Evolutionary conservation across 2,797 vertebrate species (phyloP).

Genomic region (Acipenser oxyrinchus): DNA sequence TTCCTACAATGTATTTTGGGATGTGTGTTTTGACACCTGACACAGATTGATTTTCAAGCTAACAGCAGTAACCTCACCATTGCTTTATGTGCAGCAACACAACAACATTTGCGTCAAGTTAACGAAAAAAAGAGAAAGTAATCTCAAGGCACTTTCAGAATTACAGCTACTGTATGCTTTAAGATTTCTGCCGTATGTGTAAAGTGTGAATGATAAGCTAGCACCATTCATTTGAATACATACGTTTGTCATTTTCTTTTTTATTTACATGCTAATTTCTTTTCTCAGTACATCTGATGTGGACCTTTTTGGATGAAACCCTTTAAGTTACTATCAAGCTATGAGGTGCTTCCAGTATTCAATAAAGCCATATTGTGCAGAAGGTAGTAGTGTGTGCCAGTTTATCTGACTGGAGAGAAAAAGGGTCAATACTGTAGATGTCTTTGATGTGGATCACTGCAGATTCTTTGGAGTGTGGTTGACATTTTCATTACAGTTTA

Average conservation of each 20-base stretch:
- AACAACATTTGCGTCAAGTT: background rate
- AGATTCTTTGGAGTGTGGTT: constrained; percentile 20
- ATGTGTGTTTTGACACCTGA: constrained; percentile 1
- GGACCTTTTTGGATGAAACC: constrained; percentile 8
- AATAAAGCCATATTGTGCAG: constrained; percentile 1
- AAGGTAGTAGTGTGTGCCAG: background rate
- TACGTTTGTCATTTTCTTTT: constrained; percentile 20
- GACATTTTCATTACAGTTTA: constrained; percentile 27
- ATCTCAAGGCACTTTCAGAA: constrained; percentile 39
- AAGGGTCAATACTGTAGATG: constrained; percentile 9
- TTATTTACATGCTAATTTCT: background rate
- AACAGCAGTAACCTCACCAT: background rate
- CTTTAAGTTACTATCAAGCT: constrained; percentile 5
- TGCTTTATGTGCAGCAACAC: background rate
- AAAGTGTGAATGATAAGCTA: constrained; percentile 40
- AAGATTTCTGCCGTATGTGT: constrained; percentile 27
- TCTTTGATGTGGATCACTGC: constrained; percentile 10
- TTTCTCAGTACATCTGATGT: background rate
- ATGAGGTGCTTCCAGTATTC: constrained; percentile 1
- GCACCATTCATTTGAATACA: constrained; percentile 36
- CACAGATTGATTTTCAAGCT: background rate
- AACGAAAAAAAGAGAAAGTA: constrained; percentile 15
- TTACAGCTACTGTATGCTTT: constrained; percentile 27
- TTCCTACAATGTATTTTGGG: background rate
- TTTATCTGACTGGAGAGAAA: background rate